Evolutionary conservation across 2,888 invertebrate genomes (phyloP).

Genomic region (Neoascia interrupta): DNA sequence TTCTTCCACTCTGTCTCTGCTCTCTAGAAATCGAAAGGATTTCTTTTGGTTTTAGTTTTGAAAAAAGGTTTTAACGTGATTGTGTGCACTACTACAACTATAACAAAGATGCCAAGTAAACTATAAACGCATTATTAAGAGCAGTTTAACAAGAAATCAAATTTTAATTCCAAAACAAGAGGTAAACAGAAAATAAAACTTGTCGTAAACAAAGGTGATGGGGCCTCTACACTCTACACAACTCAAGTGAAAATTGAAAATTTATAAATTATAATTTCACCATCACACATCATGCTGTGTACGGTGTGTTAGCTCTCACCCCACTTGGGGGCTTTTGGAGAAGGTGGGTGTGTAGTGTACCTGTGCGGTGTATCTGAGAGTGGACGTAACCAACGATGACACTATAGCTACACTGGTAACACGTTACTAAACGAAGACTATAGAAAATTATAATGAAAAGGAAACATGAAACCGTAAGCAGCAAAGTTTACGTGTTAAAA

Average conservation of each 20-base stretch:
- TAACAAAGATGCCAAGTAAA: too few species aligned
- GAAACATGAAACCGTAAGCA: constrained; percentile 13
- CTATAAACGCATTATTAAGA: constrained; percentile 1
- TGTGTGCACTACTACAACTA: too few species aligned
- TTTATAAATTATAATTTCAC: constrained; percentile 53
- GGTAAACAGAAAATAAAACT: constrained; percentile 8
- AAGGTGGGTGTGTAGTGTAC: neutral
- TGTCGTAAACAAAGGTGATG: constrained; percentile 15
- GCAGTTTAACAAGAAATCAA: constrained; percentile 28
- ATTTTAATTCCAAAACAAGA: constrained; percentile 1
- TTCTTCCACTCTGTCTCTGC: too few species aligned
- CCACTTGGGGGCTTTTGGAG: too few species aligned
- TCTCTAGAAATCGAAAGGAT: too few species aligned
- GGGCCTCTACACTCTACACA: constrained; percentile 17
- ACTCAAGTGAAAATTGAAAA: constrained; percentile 56
- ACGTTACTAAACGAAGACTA: too few species aligned
- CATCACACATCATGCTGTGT: constrained; percentile 49
- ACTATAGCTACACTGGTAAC: neutral
- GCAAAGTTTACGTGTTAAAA: constrained; percentile 34
- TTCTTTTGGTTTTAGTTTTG: constrained; percentile 3
- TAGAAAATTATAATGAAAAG: constrained; percentile 4
- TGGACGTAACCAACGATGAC: neutral
- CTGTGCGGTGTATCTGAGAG: neutral
- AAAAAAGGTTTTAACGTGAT: too few species aligned
- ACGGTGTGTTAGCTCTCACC: neutral